Percentiles rank a stretch among this genome's conserved stretches.
These are phyloP conservation scores for Porites evermanni DNA, from an alignment of 92 coral and sea anemone genomes.

Conservation along the genomic window DNA sequence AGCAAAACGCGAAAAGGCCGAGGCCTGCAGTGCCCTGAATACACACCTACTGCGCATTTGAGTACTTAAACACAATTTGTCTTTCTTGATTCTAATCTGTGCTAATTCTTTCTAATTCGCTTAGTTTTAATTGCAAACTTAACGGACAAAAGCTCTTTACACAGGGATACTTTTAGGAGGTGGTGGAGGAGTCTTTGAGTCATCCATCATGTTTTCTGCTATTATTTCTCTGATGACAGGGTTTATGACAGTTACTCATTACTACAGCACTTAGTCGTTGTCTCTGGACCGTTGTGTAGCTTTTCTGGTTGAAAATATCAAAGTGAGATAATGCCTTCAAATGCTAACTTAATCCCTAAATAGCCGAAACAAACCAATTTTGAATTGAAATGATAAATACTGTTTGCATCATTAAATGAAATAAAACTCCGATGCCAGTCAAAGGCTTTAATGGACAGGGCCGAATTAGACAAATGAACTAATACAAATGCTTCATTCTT, in stretches of 20 bases:
- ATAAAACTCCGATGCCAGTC: background rate
- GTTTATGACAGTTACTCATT: background rate
- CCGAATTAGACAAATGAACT: background rate
- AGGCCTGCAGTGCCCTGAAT: background rate
- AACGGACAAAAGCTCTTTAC: background rate
- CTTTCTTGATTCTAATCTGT: conserved; percentile 8
- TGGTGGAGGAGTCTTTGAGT: background rate
- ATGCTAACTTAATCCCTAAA: background rate
- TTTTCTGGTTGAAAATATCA: too few relatives aligned
- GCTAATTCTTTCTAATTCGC: conserved; percentile 6
- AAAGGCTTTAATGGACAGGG: background rate
- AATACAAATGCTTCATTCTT: background rate
- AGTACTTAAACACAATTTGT: background rate
- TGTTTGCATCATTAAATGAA: background rate
- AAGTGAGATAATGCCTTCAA: background rate
- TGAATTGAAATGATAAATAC: background rate
- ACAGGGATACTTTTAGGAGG: conserved; percentile 13
- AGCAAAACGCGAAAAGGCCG: background rate
- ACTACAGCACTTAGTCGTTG: background rate
- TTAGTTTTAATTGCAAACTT: background rate
- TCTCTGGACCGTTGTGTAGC: background rate
- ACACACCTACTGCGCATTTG: background rate
- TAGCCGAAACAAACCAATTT: background rate
- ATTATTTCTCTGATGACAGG: background rate
- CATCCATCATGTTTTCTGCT: conserved; percentile 11